Evolutionary conservation across 2,888 invertebrate genomes (phyloP).

Genomic region (Caenorhabditis virilis): DNA sequence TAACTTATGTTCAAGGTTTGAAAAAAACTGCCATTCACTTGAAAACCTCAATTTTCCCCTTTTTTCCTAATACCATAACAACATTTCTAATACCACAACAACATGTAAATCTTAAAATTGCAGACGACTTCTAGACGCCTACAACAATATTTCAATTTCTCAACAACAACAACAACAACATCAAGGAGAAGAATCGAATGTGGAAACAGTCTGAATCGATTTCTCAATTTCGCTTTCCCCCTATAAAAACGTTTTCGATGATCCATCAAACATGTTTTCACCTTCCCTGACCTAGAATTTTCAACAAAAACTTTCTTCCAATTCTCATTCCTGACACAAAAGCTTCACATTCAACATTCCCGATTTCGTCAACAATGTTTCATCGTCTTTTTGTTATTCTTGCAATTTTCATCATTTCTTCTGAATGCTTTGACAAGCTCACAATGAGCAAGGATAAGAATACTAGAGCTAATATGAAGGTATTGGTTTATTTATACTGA

Average conservation of each 20-base stretch:
- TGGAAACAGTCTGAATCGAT: neutral
- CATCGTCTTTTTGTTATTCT: neutral
- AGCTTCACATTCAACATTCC: too few species aligned
- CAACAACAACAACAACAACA: slow-evolving; percentile 11
- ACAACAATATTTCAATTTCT: slow-evolving; percentile 19
- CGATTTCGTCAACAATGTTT: slow-evolving; percentile 3
- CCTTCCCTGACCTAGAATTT: neutral
- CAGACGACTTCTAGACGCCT: slow-evolving; percentile 28
- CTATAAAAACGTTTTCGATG: neutral
- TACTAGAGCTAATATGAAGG: slow-evolving; percentile 25
- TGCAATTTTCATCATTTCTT: slow-evolving; percentile 6
- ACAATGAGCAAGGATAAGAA: slow-evolving; percentile 30
- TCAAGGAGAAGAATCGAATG: neutral
- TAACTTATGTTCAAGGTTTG: too few species aligned
- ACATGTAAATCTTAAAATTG: too few species aligned
- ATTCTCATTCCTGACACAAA: neutral
- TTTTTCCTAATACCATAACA: too few species aligned
- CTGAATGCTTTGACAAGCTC: slow-evolving; percentile 22
- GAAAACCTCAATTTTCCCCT: too few species aligned
- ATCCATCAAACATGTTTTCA: neutral
- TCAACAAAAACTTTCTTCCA: neutral
- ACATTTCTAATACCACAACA: too few species aligned
- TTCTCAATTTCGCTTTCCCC: neutral
- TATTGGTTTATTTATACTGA: too few species aligned
- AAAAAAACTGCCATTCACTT: too few species aligned